Evolutionary conservation across 2,888 invertebrate genomes (phyloP), one percentile per base, ranked within the genome.

Genomic region (Zele albiditarsus): DNA sequence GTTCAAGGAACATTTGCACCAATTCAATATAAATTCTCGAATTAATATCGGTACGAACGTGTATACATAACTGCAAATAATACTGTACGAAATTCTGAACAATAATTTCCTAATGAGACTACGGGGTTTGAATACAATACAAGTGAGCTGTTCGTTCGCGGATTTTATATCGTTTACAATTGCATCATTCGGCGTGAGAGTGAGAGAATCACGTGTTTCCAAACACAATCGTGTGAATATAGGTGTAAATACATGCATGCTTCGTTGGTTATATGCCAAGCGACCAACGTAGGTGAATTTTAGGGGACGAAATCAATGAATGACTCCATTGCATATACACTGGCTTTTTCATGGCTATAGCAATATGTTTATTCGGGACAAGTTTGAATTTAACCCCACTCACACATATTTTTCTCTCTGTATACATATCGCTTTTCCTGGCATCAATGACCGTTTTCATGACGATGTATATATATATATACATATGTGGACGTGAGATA

Each of bases 251-350:
- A 53, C 28, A 27, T n/a, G 20, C 31, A 25, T 27, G 31, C 10
- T 42, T 14, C n/a, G 49, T 67, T 20, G 65, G 49, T 42, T 42
- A 60, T 12, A 46, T 28, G 33, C 28, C 53, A 16, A 69, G 72
- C 71, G 60, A 63, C 46, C 62, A 49, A 67, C 25, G 57, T 75
- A 68, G 73, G 68, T 70, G 70, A 70, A 68, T 75, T 79, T 72
- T 71, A 60, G 73, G 72, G 72, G 71, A 69, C 57, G 74, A 79
- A 79, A 79, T 79, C 77, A 79, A 78, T 78, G 78, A 78, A 79
- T 79, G 77, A 79, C 78, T 77, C 62, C 74, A 75, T 76, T 73
- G 57, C 74, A 71, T 38, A 38, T 53, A 20, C 20, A 53, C 8
- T 69, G 69, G 67, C 60, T 74, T 75, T 70, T 76, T 71, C 53